A percentile compares a stretch with the other conserved stretches of the same genome.
phyloP scores from a whole-genome alignment of 2,797 vertebrate species.

The Poecilia velifera region DNA sequence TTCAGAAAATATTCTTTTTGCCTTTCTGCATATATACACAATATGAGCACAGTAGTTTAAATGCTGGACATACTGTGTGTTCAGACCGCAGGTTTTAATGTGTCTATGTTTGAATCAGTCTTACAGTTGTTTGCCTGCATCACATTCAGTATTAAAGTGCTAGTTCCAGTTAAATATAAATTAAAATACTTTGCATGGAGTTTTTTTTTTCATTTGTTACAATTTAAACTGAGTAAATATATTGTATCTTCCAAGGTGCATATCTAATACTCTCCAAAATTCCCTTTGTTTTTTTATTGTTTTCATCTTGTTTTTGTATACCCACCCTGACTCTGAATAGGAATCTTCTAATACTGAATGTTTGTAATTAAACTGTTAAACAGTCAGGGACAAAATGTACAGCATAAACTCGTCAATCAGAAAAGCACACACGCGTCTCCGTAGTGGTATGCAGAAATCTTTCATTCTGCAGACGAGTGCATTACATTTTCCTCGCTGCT shows the following conservation, averaged over 20 bases:
- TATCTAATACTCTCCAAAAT: neutral
- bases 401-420: constrained; percentile 24
- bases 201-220: neutral
- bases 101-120: no score
- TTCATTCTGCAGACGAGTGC: constrained; percentile 35
- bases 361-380: constrained; percentile 35
- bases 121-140: neutral
- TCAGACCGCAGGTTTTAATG: no score
- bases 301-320: constrained; percentile 28
- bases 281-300: neutral
- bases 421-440: constrained; percentile 9
- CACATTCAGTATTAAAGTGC: neutral
- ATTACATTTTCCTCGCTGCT: constrained; percentile 32
- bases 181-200: neutral
- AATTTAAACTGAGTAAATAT: neutral
- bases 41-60: no score
- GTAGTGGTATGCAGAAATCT: constrained; percentile 6
- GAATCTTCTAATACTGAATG: constrained; percentile 6
- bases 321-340: constrained; percentile 38
- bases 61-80: no score
- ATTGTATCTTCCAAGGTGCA: neutral
- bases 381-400: constrained; percentile 14
- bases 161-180: neutral
- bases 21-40: neutral
- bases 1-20: no score